Conservation (phyloP, 2,888 invertebrate genomes). For the Colostygia pectinataria region DNA sequence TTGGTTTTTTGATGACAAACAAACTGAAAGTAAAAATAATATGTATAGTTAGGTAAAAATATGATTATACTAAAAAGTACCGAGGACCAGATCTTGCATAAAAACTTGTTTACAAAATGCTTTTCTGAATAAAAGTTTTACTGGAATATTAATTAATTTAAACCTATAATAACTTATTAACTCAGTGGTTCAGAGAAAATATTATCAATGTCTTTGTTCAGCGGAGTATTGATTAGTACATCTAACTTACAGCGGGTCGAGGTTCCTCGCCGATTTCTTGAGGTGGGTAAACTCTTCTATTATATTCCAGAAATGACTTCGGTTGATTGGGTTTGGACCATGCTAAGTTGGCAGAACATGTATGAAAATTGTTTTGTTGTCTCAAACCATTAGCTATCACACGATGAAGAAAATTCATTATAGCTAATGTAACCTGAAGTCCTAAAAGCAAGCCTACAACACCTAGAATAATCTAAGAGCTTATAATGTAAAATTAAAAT, state of each 20-base stretch:
- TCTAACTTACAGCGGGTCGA: slow-evolving; percentile 92
- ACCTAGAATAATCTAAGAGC: too few relatives aligned
- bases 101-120: too few relatives aligned
- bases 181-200: too few relatives aligned
- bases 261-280: slow-evolving; percentile 87
- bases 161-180: too few relatives aligned
- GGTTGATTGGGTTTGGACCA: slow-evolving; percentile 70
- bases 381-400: slow-evolving; percentile 20
- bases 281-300: slow-evolving; percentile 91
- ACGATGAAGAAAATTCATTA: slow-evolving; percentile 41
- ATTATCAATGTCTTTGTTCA: too few relatives aligned
- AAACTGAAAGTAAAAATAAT: slow-evolving; percentile 84
- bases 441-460: too few relatives aligned
- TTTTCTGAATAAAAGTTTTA: too few relatives aligned
- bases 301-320: slow-evolving; percentile 85
- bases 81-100: too few relatives aligned
- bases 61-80: too few relatives aligned
- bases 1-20: slow-evolving; percentile 93
- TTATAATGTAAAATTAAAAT: too few relatives aligned
- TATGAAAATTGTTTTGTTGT: slow-evolving; percentile 50
- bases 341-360: slow-evolving; percentile 51
- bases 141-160: too few relatives aligned
- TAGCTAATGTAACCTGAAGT: slow-evolving; percentile 9
- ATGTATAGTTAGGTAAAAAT: neutral
- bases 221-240: too few relatives aligned